A percentile compares a stretch with the other conserved stretches of the same genome.
Conservation (phyloP, 2,113 vertebrate genomes). For the Zosterops japonicus region DNA sequence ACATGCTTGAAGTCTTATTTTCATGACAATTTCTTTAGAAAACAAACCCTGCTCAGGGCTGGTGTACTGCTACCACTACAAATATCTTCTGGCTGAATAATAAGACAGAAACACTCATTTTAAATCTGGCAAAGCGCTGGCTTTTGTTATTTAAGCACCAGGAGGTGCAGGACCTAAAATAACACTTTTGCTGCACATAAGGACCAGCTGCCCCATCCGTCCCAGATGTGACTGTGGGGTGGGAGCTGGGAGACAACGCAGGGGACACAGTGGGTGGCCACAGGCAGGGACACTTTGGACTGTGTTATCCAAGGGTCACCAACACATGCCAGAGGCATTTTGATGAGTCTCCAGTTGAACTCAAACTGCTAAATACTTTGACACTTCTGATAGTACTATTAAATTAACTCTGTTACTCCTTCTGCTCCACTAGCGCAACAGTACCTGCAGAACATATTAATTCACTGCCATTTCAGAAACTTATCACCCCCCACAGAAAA, state of each 20-base stretch:
- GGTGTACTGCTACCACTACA: not conserved
- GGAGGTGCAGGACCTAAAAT: not conserved
- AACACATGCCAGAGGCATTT: accelerated
- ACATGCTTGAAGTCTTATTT: not conserved
- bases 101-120: accelerated
- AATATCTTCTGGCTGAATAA: not conserved
- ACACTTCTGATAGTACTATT: not conserved
- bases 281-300: not conserved
- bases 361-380: not conserved
- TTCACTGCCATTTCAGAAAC: not conserved
- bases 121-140: not conserved
- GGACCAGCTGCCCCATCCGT: accelerated
- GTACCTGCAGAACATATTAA: not conserved
- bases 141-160: not conserved
- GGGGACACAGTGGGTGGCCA: not conserved
- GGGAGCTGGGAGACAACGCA: not conserved
- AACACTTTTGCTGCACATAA: accelerated
- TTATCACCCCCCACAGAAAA: not conserved
- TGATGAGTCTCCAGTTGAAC: not conserved
- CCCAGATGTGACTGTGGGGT: accelerated
- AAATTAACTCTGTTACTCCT: not conserved
- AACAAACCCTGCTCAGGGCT: not conserved
- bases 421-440: not conserved
- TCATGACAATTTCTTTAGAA: not conserved
- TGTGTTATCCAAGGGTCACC: accelerated